Evolutionary conservation across 2,113 vertebrate genomes (phyloP).

Genomic region (Hemibagrus wyckioides): DNA sequence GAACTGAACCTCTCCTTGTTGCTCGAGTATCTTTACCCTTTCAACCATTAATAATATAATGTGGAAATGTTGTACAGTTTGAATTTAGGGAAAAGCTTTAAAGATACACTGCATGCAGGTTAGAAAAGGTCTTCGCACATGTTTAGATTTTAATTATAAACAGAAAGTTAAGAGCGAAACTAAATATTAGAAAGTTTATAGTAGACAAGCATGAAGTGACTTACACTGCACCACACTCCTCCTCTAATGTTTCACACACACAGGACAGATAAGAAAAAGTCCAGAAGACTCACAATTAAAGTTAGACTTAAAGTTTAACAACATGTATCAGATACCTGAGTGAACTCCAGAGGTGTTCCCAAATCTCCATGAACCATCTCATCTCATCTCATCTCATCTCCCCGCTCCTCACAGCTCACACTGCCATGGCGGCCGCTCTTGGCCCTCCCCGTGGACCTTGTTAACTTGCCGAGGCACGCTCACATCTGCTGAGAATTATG

Average conservation of each 20-base stretch:
- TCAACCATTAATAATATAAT: not conserved
- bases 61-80: not conserved
- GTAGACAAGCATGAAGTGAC: not conserved
- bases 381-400: constrained; percentile 8
- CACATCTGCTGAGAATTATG: constrained; percentile 74
- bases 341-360: constrained; percentile 23
- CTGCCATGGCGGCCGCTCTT: constrained; percentile 25
- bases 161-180: not conserved
- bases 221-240: not conserved
- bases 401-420: constrained; percentile 1
- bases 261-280: not conserved
- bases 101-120: not conserved
- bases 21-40: not conserved
- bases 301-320: not conserved
- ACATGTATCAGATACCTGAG: constrained; percentile 5
- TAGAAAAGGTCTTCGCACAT: not conserved
- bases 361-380: constrained; percentile 11
- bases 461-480: constrained; percentile 69
- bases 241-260: not conserved
- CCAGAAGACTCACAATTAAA: constrained; percentile 2
- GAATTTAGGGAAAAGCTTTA: not conserved
- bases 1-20: not conserved
- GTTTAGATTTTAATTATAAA: not conserved
- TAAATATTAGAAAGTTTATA: not conserved
- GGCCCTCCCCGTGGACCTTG: constrained; percentile 60